These are phyloP conservation scores for Cyanoderma ruficeps DNA, from an alignment of 2,113 vertebrate species.

Conservation along the genomic window DNA sequence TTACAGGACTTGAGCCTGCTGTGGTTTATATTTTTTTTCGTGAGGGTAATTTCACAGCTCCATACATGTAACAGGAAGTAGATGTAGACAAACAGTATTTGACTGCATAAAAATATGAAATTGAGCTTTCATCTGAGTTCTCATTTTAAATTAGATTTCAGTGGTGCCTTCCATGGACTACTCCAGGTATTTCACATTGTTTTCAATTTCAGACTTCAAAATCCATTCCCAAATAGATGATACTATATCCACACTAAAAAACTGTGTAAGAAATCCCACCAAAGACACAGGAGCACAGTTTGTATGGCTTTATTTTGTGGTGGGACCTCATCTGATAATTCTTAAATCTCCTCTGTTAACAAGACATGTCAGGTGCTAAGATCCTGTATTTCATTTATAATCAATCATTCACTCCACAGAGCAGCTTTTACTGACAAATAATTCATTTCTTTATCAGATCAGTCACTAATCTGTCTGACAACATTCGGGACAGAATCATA, in stretches of 20 bases:
- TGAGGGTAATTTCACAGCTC: neutral
- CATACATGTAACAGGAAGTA: neutral
- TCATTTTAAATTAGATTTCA: neutral
- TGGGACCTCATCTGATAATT: neutral
- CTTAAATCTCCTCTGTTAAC: neutral
- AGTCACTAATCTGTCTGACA: neutral
- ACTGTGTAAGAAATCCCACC: neutral
- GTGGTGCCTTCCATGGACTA: neutral
- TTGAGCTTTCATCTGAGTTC: neutral
- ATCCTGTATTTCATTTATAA: neutral
- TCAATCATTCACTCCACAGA: neutral
- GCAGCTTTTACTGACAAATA: neutral
- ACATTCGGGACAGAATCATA: neutral
- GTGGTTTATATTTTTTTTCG: neutral
- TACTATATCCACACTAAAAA: neutral
- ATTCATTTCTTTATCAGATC: neutral
- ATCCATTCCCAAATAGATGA: neutral
- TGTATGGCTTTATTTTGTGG: neutral
- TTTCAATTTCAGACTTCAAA: neutral
- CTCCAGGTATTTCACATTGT: neutral
- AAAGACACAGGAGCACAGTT: neutral
- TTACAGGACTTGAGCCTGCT: neutral
- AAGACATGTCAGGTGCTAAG: neutral
- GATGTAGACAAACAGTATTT: fast-evolving
- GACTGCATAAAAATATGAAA: neutral